Evolutionary conservation across 2,797 vertebrate genomes (phyloP).

Genomic region (Oreonectes daqikongensis): DNA sequence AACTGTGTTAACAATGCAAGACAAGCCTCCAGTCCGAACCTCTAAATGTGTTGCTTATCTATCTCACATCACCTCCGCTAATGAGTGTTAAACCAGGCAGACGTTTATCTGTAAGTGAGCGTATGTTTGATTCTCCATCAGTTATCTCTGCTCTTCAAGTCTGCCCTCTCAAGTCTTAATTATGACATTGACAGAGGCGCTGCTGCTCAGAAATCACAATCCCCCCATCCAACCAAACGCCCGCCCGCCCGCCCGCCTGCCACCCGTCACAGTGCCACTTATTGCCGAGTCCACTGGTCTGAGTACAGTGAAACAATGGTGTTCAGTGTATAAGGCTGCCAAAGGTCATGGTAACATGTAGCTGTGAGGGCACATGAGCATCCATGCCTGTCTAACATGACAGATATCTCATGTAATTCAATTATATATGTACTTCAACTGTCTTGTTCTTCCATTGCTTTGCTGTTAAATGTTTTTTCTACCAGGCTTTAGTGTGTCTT

Average conservation of each 20-base stretch:
- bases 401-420: neutral
- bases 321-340: constrained; percentile 2
- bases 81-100: constrained; percentile 48
- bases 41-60: constrained; percentile 47
- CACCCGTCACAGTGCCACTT: constrained; percentile 1
- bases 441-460: neutral
- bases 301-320: constrained; percentile 1
- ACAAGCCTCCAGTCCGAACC: constrained; percentile 16
- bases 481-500: neutral
- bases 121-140: constrained; percentile 50
- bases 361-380: neutral
- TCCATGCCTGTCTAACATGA: neutral
- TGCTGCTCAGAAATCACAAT: constrained; percentile 8
- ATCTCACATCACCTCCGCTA: constrained; percentile 50
- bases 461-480: no score
- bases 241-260: neutral
- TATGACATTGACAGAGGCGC: constrained; percentile 44
- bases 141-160: constrained; percentile 45
- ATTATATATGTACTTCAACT: neutral
- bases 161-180: constrained; percentile 55
- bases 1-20: neutral
- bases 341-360: constrained; percentile 7
- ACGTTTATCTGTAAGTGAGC: constrained; percentile 50
- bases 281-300: neutral
- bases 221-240: neutral